Evolutionary conservation across 2,888 invertebrate species (phyloP).

Genomic region (Hypsopygia costalis): DNA sequence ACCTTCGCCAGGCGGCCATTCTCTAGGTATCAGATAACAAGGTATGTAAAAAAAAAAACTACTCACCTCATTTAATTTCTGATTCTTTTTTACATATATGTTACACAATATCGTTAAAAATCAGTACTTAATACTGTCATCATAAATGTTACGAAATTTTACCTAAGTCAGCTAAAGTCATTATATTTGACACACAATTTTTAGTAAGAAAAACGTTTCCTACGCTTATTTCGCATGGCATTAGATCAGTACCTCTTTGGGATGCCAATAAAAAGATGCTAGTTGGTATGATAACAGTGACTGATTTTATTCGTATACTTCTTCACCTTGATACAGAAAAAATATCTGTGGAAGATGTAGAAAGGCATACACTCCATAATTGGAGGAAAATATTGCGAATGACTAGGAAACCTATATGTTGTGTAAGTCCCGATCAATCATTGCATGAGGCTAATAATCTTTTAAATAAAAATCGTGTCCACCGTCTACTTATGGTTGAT

Average conservation of each 20-base stretch:
- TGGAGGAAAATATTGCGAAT: constrained; percentile 68
- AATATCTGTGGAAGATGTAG: constrained; percentile 66
- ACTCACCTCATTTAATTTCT: too few species aligned
- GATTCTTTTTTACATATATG: too few species aligned
- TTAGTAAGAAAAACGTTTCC: constrained; percentile 72
- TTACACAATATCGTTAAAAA: too few species aligned
- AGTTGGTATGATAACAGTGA: constrained; percentile 73
- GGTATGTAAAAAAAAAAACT: too few species aligned
- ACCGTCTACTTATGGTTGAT: constrained; percentile 68
- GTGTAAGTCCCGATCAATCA: constrained; percentile 66
- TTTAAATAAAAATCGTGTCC: constrained; percentile 63
- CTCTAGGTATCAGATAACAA: too few species aligned
- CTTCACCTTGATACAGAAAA: constrained; percentile 63
- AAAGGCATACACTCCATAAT: constrained; percentile 66
- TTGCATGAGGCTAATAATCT: constrained; percentile 72
- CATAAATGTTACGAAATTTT: constrained; percentile 75
- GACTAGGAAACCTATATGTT: constrained; percentile 61
- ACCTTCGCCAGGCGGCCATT: too few species aligned
- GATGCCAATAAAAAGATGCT: constrained; percentile 66
- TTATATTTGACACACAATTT: constrained; percentile 74
- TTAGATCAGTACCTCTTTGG: constrained; percentile 72
- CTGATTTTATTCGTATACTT: constrained; percentile 71
- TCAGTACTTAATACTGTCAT: too few species aligned
- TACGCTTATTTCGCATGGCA: constrained; percentile 70
- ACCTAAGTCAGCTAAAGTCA: constrained; percentile 74